These are phyloP conservation scores for Leucoptera coffeella DNA, from an alignment of 2,888 invertebrate genomes.

Conservation along the genomic window DNA sequence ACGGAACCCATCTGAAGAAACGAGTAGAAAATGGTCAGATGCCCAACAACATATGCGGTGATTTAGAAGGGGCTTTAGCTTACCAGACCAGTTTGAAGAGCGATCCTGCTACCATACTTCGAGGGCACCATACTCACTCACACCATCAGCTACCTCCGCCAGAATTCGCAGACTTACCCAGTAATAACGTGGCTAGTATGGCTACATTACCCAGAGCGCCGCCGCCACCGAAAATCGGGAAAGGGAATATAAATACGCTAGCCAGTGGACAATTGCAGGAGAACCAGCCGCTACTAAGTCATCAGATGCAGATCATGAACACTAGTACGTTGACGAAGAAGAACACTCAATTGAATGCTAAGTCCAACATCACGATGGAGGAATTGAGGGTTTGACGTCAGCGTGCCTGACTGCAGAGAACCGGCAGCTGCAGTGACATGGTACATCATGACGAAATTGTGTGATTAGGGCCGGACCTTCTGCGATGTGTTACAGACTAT, in stretches of 20 bases:
- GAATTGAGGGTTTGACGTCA: constrained; percentile 79
- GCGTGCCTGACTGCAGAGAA: constrained; percentile 49
- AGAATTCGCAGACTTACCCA: constrained; percentile 75
- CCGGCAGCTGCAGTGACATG: constrained; percentile 49
- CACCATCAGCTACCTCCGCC: constrained; percentile 78
- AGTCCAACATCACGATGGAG: constrained; percentile 63
- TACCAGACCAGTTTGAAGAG: constrained; percentile 55
- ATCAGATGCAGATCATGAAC: constrained; percentile 73
- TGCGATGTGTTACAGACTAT: constrained; percentile 38
- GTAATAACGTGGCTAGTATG: constrained; percentile 54
- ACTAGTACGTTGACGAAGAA: constrained; percentile 73
- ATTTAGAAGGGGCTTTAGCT: constrained; percentile 57
- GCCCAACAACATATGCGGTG: constrained; percentile 86
- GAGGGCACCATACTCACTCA: constrained; percentile 70
- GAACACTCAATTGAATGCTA: constrained; percentile 60
- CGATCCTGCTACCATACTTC: constrained; percentile 65
- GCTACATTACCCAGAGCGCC: constrained; percentile 65
- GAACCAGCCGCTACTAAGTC: constrained; percentile 64
- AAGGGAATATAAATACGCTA: constrained; percentile 51
- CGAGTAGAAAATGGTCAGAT: constrained; percentile 80
- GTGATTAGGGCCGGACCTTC: constrained; percentile 51
- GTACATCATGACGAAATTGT: constrained; percentile 45
- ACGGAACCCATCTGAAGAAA: constrained; percentile 56
- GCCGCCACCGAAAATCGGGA: constrained; percentile 66
- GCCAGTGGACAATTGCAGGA: constrained; percentile 59